A percentile compares a stretch with the other conserved stretches of the same genome.
These are phyloP conservation scores for Nansenia antarctica DNA, from an alignment of 2,113 vertebrate genomes.

Conservation along the genomic window DNA sequence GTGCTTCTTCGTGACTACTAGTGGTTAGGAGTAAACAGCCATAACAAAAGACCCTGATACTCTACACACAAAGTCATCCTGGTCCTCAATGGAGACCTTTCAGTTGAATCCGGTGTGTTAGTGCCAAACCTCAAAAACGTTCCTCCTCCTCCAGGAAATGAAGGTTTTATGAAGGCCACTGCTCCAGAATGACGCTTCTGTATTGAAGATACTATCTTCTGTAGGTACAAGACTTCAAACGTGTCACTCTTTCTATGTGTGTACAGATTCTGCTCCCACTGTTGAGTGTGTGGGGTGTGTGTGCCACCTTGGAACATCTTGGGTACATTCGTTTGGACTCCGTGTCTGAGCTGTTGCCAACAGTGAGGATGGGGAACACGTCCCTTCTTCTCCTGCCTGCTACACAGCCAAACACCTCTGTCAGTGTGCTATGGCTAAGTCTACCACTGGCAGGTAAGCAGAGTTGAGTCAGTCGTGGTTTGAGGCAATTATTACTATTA, in stretches of 20 bases:
- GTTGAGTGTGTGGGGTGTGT: background rate
- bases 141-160: no score
- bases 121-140: no score
- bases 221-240: background rate
- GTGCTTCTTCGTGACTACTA: no score
- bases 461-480: no score
- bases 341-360: background rate
- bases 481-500: background rate
- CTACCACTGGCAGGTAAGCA: background rate
- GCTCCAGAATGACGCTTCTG: no score
- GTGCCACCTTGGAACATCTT: background rate
- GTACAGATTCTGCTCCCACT: background rate
- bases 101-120: no score
- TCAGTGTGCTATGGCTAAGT: background rate
- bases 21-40: no score
- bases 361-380: background rate
- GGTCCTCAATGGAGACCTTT: no score
- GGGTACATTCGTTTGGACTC: background rate
- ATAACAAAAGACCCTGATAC: no score
- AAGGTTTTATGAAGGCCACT: no score
- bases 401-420: background rate
- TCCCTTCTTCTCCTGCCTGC: background rate
- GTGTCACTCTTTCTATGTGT: background rate
- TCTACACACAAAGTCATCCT: no score
- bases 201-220: no score